These are phyloP conservation scores for Hystrix cristata DNA, from an alignment of 2,113 vertebrate species.

Conservation along the genomic window DNA sequence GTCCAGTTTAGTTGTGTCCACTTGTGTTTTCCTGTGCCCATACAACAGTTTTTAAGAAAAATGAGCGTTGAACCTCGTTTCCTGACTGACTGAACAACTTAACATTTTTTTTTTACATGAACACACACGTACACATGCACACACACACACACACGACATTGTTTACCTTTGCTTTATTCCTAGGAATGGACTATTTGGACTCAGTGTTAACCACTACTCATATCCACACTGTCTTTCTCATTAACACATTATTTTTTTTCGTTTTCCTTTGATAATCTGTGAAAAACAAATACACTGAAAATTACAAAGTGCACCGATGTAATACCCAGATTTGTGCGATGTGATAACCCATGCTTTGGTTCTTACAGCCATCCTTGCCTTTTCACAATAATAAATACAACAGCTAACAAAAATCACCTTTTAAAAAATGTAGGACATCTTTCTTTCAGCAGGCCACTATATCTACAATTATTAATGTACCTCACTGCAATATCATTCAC, in stretches of 20 bases:
- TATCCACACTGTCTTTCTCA: not conserved
- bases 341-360: conserved; percentile 48
- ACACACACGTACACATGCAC: not conserved
- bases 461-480: conserved; percentile 84
- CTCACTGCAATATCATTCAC: conserved; percentile 84
- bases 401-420: conserved; percentile 79
- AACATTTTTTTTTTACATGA: conserved; percentile 58
- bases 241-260: conserved; percentile 19
- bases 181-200: conserved; percentile 44
- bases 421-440: conserved; percentile 53
- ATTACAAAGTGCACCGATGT: conserved; percentile 60
- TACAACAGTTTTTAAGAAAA: conserved; percentile 60
- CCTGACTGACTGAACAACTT: conserved; percentile 38
- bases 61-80: conserved; percentile 65
- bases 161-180: conserved; percentile 71
- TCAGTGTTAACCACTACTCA: conserved; percentile 57
- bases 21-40: not conserved
- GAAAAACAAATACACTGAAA: conserved; percentile 65
- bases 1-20: not conserved
- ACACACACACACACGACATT: conserved; percentile 11
- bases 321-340: conserved; percentile 51
- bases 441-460: conserved; percentile 76
- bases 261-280: conserved; percentile 38
- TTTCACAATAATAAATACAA: conserved; percentile 79
- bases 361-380: conserved; percentile 57